Conservation (phyloP, 1,140 invertebrate genomes). For the Cyclargus thomasi region DNA sequence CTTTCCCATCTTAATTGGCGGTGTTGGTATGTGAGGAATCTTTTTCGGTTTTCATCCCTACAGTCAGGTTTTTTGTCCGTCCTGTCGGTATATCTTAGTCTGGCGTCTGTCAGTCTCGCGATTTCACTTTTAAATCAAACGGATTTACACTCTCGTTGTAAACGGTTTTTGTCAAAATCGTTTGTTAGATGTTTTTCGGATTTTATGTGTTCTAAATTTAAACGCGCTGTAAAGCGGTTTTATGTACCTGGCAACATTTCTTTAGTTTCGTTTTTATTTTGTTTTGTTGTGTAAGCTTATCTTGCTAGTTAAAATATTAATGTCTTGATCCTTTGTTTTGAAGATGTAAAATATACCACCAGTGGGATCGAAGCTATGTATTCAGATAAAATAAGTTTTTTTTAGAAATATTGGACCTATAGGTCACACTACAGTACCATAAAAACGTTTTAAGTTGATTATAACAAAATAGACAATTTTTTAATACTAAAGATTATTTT, state of each 20-base stretch:
- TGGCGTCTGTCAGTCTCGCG: conserved; percentile 50
- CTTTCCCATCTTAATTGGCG: conserved; percentile 64
- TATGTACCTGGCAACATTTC: neutral
- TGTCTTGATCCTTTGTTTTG: no score
- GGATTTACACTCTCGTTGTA: conserved; percentile 28
- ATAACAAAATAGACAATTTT: no score
- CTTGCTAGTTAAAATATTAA: no score
- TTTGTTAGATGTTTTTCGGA: conserved; percentile 14
- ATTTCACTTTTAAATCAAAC: conserved; percentile 56
- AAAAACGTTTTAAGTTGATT: no score
- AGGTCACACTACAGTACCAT: no score
- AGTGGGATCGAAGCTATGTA: no score
- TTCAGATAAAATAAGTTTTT: no score
- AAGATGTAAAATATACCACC: no score
- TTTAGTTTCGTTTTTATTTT: no score
- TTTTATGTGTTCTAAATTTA: conserved; percentile 5
- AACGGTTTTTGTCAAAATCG: conserved; percentile 20
- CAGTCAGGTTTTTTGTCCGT: conserved; percentile 29
- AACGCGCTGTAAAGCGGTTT: neutral
- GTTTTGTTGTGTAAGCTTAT: no score
- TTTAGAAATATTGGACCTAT: no score
- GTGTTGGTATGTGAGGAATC: conserved; percentile 49
- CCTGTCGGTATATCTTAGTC: conserved; percentile 46
- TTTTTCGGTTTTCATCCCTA: conserved; percentile 28
- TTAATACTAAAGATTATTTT: no score